Percentiles rank a stretch among this genome's conserved stretches.
These are phyloP conservation scores for Phasia obesa DNA, from an alignment of 2,888 invertebrate genomes.

Conservation along the genomic window DNA sequence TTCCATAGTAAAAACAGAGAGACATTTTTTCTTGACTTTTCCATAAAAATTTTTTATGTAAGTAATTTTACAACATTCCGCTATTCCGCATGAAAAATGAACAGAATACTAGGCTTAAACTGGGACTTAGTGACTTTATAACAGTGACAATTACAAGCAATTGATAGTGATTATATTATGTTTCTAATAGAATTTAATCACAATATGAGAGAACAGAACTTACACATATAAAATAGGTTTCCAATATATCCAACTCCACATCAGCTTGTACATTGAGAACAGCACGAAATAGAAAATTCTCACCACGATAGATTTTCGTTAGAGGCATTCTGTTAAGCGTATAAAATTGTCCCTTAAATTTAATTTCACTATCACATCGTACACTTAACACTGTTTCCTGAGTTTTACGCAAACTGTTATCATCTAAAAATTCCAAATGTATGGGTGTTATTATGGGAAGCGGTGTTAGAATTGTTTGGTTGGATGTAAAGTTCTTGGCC, in stretches of 20 bases:
- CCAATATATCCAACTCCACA: conserved; percentile 80
- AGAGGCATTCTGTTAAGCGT: conserved; percentile 80
- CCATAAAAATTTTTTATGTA: no score
- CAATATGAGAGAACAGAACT: no score
- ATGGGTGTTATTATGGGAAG: conserved; percentile 77
- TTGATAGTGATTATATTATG: no score
- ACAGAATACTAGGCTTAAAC: no score
- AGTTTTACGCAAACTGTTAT: conserved; percentile 79
- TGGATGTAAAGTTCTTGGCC: conserved; percentile 46
- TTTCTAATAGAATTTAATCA: no score
- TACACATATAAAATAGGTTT: conserved; percentile 82
- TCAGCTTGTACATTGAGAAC: conserved; percentile 79
- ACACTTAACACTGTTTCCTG: conserved; percentile 79
- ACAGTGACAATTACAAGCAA: no score
- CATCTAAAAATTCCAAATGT: conserved; percentile 80
- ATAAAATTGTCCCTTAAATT: conserved; percentile 80
- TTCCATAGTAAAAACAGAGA: no score
- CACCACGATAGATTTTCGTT: conserved; percentile 79
- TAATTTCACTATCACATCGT: conserved; percentile 79
- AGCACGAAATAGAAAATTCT: conserved; percentile 81
- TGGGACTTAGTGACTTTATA: no score
- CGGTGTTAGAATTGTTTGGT: conserved; percentile 56
- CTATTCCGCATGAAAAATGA: no score
- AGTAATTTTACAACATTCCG: no score
- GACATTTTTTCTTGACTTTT: no score